Evolutionary conservation across 2,888 invertebrate genomes (phyloP).

Genomic region (Julus scanicus): DNA sequence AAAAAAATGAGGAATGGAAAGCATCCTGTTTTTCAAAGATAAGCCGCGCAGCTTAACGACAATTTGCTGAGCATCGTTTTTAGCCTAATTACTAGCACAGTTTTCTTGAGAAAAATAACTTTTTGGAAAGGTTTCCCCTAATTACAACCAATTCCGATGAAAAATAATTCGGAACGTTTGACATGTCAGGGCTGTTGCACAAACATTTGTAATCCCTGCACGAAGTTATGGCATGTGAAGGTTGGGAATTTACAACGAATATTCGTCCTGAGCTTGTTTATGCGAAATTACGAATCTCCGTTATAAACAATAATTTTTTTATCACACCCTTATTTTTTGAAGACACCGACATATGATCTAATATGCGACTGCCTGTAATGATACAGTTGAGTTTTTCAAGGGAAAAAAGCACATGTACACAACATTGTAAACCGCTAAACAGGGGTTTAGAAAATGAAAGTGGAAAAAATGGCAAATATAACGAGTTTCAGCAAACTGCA

Average conservation of each 20-base stretch:
- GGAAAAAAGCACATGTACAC: too few relatives aligned
- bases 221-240: background rate
- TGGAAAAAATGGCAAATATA: too few relatives aligned
- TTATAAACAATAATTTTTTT: too few relatives aligned
- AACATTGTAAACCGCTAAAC: too few relatives aligned
- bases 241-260: background rate
- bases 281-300: too few relatives aligned
- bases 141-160: background rate
- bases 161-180: background rate
- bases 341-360: too few relatives aligned
- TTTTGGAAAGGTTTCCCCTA: background rate
- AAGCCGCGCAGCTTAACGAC: constrained; percentile 21
- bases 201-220: background rate
- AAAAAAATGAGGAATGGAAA: constrained; percentile 27
- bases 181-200: background rate
- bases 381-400: too few relatives aligned
- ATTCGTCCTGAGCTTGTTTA: too few relatives aligned
- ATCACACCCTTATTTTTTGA: too few relatives aligned
- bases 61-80: background rate
- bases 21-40: constrained; percentile 21
- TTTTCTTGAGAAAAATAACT: constrained; percentile 30
- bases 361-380: too few relatives aligned
- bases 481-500: too few relatives aligned
- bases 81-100: background rate
- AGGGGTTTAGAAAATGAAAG: too few relatives aligned